Evolutionary conservation across 2,888 invertebrate species (phyloP).

Genomic region (Saturnia pavonia): DNA sequence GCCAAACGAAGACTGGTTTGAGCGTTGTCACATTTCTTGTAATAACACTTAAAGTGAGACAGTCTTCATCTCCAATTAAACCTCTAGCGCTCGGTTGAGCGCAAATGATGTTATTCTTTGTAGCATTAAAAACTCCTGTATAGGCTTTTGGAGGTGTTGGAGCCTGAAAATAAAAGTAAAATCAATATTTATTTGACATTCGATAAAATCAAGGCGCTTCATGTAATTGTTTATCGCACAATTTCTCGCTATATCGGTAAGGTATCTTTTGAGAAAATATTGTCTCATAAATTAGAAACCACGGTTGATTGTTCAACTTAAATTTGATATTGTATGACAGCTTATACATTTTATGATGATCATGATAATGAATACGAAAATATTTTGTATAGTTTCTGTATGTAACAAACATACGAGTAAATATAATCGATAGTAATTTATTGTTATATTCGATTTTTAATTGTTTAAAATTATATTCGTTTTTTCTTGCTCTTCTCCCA

Average conservation of each 20-base stretch:
- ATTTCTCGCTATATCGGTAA: neutral
- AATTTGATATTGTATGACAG: neutral
- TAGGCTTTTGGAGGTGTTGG: constrained; percentile 35
- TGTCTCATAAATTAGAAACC: neutral
- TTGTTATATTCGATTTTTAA: too few species aligned
- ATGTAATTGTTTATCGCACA: neutral
- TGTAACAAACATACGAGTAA: too few species aligned
- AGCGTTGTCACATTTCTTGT: constrained; percentile 51
- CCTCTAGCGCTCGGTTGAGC: constrained; percentile 62
- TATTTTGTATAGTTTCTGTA: too few species aligned
- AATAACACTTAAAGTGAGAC: constrained; percentile 60
- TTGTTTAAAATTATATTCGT: too few species aligned
- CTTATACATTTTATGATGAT: too few species aligned
- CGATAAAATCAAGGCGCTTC: neutral
- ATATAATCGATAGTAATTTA: too few species aligned
- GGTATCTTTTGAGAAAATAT: neutral
- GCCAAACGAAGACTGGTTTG: constrained; percentile 68
- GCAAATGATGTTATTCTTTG: constrained; percentile 50
- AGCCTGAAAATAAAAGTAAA: constrained; percentile 36
- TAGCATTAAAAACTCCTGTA: constrained; percentile 46
- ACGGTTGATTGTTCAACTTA: neutral
- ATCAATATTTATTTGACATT: neutral
- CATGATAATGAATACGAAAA: too few species aligned
- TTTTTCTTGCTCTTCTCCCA: too few species aligned
- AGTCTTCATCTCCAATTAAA: constrained; percentile 65